These are phyloP conservation scores for Molanna angustata DNA, from an alignment of 2,888 invertebrate genomes.

Conservation along the genomic window DNA sequence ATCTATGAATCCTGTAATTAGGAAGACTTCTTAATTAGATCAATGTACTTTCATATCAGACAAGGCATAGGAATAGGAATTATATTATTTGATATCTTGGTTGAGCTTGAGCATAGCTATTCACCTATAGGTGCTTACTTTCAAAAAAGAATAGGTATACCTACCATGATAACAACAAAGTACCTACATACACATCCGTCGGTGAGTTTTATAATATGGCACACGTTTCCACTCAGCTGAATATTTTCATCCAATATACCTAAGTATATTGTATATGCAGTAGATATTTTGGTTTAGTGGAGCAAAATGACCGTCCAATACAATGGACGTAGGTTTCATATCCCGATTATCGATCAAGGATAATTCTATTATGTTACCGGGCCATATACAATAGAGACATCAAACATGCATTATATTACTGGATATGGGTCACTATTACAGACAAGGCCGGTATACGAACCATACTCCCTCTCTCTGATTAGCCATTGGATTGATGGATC, in stretches of 20 bases:
- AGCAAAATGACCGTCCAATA: conserved; percentile 26
- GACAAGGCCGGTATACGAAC: conserved; percentile 15
- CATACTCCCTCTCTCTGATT: conserved; percentile 18
- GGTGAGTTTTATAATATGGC: too few species aligned
- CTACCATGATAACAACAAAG: too few species aligned
- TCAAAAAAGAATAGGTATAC: too few species aligned
- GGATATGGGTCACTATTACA: conserved; percentile 29
- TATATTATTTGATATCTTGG: too few species aligned
- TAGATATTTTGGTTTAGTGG: conserved; percentile 13
- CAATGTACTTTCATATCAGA: too few species aligned
- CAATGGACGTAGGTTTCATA: conserved; percentile 24
- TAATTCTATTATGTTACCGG: conserved; percentile 29
- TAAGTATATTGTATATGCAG: not conserved
- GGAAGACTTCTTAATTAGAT: too few species aligned
- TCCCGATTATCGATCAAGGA: conserved; percentile 28
- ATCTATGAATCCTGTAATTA: too few species aligned
- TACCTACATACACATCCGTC: too few species aligned
- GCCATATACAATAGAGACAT: conserved; percentile 23
- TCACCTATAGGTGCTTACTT: too few species aligned
- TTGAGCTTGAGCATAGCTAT: too few species aligned
- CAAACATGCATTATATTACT: conserved; percentile 23
- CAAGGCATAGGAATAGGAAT: too few species aligned
- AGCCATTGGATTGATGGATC: conserved; percentile 23
- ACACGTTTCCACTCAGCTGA: not conserved
- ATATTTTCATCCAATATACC: not conserved